Percentiles rank a stretch among this genome's conserved stretches.
These are phyloP conservation scores for Canis aureus DNA, from an alignment of 2,113 vertebrate species.

Conservation along the genomic window DNA sequence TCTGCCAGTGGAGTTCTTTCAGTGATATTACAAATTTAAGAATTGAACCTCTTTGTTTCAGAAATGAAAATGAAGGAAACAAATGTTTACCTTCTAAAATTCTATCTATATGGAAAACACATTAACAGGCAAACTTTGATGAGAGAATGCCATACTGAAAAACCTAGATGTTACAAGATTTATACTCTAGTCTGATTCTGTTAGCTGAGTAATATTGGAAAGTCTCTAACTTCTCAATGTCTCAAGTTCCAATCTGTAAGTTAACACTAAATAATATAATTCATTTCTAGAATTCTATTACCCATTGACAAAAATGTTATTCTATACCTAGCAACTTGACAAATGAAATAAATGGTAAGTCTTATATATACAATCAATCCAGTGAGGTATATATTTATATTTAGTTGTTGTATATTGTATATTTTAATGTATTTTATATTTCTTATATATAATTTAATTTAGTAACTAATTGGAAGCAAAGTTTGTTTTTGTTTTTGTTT, in stretches of 20 bases:
- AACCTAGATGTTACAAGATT: background rate
- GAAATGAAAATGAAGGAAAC: background rate
- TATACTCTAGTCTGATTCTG: background rate
- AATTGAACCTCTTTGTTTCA: background rate
- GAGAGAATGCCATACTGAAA: background rate
- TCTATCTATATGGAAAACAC: background rate
- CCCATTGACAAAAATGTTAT: background rate
- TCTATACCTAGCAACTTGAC: background rate
- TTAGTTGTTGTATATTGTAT: background rate
- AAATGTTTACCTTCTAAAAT: background rate
- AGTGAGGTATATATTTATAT: background rate
- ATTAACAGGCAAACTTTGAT: background rate
- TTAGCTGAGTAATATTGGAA: background rate
- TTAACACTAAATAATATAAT: background rate
- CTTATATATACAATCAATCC: background rate
- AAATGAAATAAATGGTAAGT: constrained; percentile 15
- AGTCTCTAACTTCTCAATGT: background rate
- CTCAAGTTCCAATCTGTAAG: background rate
- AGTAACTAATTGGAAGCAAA: background rate
- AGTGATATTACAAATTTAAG: background rate
- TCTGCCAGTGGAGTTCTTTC: background rate
- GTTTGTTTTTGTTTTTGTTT: background rate
- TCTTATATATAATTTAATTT: background rate
- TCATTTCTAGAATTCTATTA: background rate
- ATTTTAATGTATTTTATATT: background rate